Base-by-base conservation (phyloP, 2,888 invertebrate species). In the Ommatoiulus sabulosus region DNA sequence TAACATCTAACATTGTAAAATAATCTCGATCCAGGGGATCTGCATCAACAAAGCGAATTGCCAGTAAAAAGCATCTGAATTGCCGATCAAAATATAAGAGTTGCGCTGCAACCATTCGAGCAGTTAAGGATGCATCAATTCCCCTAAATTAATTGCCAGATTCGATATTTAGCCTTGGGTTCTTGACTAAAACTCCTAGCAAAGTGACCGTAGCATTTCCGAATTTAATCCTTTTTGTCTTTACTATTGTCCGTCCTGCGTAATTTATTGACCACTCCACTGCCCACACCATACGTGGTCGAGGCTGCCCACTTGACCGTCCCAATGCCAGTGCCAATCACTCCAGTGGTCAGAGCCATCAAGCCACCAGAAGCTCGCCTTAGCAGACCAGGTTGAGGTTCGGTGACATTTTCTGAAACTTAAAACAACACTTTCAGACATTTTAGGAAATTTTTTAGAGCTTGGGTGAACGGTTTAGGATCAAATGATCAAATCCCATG, bases 231-330 rank as follows among this genome's bases (percentile, higher is more conserved):
- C 17, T 85, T 85, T 20, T 85, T 85, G 85, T 85, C 85, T 12
- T 85, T 85, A 43, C 85, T 85, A 43, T 17, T 44, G 44, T 46
- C 85, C 5, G 44, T 46, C 43, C 44, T 44, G n/a, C 85, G 44
- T 15, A 85, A n/a, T 43, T 35, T 85, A 43, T 17, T 46, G 85
- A 85, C 46, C 17, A 85, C 85, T 46, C 85, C 85, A n/a, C 85
- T 85, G 43, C 85, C 85, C 35, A 85, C 85, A 4, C 44, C 44
- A 20, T 85, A 85, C 4, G 85, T 85, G 35, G 85, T 85, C n/a
- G 44, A 44, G 43, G 85, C 85, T n/a, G n/a, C 85, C 85, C 85
- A 85, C 10, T 85, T 85, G 85, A 85, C 85, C 44, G 44, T 46
- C n/a, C 85, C 85, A 43, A 85, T 44, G 5, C 85, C 85, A 85